Percentiles rank a stretch among this genome's conserved stretches.
phyloP scores from a whole-genome alignment of 2,113 vertebrate genomes.

The Hymenochirus boettgeri region DNA sequence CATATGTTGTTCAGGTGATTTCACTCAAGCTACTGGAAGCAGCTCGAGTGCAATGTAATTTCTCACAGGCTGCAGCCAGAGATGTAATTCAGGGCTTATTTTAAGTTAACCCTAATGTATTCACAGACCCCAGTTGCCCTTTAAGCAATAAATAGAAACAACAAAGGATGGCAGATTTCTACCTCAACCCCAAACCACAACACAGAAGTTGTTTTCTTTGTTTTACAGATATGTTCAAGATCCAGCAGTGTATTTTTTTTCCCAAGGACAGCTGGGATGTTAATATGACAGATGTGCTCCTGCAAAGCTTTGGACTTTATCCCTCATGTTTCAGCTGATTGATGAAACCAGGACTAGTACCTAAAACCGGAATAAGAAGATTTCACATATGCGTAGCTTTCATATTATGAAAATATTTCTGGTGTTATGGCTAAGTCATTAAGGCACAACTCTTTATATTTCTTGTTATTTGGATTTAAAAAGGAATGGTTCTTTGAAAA shows the following conservation, averaged over 20 bases:
- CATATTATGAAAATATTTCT: not conserved
- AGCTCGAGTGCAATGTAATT: too few species aligned
- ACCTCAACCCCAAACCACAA: too few species aligned
- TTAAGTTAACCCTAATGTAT: too few species aligned
- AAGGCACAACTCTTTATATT: conserved; percentile 17
- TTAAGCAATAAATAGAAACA: too few species aligned
- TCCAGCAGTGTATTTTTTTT: conserved; percentile 19
- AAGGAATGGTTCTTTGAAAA: not conserved
- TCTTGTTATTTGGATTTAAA: conserved; percentile 11
- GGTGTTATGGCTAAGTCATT: not conserved
- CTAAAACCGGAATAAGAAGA: conserved; percentile 25
- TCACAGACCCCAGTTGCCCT: too few species aligned
- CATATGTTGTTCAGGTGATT: too few species aligned
- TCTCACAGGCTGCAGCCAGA: too few species aligned
- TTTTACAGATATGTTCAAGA: too few species aligned
- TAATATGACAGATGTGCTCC: conserved; percentile 35
- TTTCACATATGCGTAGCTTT: conserved; percentile 20
- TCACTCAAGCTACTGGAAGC: too few species aligned
- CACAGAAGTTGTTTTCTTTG: too few species aligned
- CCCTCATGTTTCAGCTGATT: conserved; percentile 22
- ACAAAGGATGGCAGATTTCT: too few species aligned
- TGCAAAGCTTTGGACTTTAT: conserved; percentile 33
- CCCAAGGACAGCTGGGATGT: conserved; percentile 22
- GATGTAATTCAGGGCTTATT: too few species aligned
- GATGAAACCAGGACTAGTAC: conserved; percentile 11